phyloP scores from a whole-genome alignment of 2,888 invertebrate species.

The Leuctra nigra region DNA sequence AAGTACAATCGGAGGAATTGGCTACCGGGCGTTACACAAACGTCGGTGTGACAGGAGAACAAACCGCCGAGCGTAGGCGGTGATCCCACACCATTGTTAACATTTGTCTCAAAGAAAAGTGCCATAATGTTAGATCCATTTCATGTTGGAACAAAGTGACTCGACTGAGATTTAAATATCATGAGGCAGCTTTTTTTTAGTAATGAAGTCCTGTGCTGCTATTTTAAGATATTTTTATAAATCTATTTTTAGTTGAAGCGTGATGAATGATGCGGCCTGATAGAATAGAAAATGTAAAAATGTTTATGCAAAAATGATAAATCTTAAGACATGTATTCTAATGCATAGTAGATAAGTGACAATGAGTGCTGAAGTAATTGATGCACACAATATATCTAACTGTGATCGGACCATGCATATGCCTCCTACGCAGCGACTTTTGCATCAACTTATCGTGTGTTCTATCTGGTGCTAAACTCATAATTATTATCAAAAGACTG shows the following conservation, averaged over 20 bases:
- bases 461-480: slow-evolving; percentile 25
- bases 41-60: slow-evolving; percentile 40
- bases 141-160: neutral
- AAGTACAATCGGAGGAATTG: slow-evolving; percentile 37
- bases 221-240: slow-evolving; percentile 18
- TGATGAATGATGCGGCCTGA: neutral
- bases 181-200: slow-evolving; percentile 6
- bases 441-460: slow-evolving; percentile 21
- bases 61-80: slow-evolving; percentile 10
- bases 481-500: neutral
- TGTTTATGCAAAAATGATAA: neutral
- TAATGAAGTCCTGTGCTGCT: slow-evolving; percentile 5
- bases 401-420: slow-evolving; percentile 27
- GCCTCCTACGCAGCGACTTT: slow-evolving; percentile 20
- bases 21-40: slow-evolving; percentile 41
- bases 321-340: slow-evolving; percentile 7
- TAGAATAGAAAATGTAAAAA: neutral
- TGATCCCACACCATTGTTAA: neutral
- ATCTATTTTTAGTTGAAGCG: slow-evolving; percentile 5
- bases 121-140: slow-evolving; percentile 20
- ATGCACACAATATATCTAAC: slow-evolving; percentile 21
- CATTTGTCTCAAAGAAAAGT: slow-evolving; percentile 10
- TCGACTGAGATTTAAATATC: neutral
- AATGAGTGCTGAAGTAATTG: slow-evolving; percentile 16
- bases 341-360: neutral